Evolutionary conservation across 2,113 vertebrate species (phyloP).

Genomic region (Indicator indicator): DNA sequence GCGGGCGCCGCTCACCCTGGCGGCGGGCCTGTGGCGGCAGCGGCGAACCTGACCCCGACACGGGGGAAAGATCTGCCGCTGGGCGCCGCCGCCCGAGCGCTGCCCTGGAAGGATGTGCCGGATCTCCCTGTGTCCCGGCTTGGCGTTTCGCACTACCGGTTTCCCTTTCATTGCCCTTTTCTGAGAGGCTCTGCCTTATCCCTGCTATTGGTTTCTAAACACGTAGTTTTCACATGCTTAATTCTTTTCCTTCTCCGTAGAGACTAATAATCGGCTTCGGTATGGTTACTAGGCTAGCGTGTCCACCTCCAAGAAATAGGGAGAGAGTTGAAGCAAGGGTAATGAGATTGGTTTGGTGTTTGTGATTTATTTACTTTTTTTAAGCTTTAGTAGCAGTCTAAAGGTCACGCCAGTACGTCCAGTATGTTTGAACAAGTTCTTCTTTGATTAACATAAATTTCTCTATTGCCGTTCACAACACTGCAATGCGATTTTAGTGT

Average conservation of each 20-base stretch:
- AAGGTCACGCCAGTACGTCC: not conserved
- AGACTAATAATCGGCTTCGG: not conserved
- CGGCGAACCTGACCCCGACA: not conserved
- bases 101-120: not conserved
- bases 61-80: not conserved
- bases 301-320: not conserved
- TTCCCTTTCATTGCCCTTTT: not conserved
- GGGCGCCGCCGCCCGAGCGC: not conserved
- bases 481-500: not conserved
- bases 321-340: not conserved
- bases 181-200: not conserved
- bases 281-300: not conserved
- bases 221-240: not conserved
- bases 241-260: not conserved
- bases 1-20: not conserved
- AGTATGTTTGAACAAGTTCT: not conserved
- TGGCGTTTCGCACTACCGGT: not conserved
- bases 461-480: fast-evolving
- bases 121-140: not conserved
- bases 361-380: not conserved
- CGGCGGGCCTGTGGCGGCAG: not conserved
- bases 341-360: not conserved
- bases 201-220: not conserved
- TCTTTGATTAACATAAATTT: fast-evolving
- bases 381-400: not conserved